phyloP scores from a whole-genome alignment of 2,888 invertebrate species.

The Ectemnius cavifrons region DNA sequence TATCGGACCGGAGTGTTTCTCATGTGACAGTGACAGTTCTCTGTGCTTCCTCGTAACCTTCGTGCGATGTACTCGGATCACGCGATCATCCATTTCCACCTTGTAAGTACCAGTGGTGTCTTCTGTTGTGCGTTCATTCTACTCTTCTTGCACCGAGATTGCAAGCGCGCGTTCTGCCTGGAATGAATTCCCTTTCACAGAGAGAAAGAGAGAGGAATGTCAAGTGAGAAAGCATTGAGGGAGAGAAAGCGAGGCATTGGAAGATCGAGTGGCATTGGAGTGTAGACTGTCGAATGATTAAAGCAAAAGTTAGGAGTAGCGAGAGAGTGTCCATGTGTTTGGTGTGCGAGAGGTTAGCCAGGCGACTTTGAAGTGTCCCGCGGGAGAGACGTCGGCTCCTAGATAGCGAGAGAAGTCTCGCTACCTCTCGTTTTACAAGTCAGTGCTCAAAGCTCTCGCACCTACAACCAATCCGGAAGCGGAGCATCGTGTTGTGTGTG shows the following conservation, averaged over 20 bases:
- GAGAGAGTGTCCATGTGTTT: constrained; percentile 11
- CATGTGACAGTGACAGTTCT: constrained; percentile 62
- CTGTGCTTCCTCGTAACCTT: constrained; percentile 36
- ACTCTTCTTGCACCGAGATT: not conserved
- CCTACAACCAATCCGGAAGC: constrained; percentile 18
- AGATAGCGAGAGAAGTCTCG: constrained; percentile 17
- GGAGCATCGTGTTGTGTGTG: constrained; percentile 34
- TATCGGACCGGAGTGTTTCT: constrained; percentile 48
- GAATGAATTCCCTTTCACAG: not conserved
- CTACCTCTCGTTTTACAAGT: constrained; percentile 60
- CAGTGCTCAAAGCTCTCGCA: constrained; percentile 47
- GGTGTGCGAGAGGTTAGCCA: not conserved
- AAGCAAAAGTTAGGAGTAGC: constrained; percentile 54
- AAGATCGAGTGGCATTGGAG: constrained; percentile 18
- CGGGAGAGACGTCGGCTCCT: constrained; percentile 46
- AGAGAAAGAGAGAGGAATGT: not conserved
- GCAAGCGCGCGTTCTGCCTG: not conserved
- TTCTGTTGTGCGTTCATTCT: not conserved
- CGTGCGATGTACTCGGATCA: constrained; percentile 59
- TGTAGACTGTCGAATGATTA: constrained; percentile 30
- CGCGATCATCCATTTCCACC: constrained; percentile 50
- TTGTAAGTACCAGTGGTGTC: constrained; percentile 52
- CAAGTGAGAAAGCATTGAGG: not conserved
- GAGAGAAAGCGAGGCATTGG: constrained; percentile 10
- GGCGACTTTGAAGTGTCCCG: constrained; percentile 58